Percentiles rank a stretch among this genome's conserved stretches.
phyloP scores from a whole-genome alignment of 2,888 invertebrate genomes.

The Parapristionchus giblindavisi region DNA sequence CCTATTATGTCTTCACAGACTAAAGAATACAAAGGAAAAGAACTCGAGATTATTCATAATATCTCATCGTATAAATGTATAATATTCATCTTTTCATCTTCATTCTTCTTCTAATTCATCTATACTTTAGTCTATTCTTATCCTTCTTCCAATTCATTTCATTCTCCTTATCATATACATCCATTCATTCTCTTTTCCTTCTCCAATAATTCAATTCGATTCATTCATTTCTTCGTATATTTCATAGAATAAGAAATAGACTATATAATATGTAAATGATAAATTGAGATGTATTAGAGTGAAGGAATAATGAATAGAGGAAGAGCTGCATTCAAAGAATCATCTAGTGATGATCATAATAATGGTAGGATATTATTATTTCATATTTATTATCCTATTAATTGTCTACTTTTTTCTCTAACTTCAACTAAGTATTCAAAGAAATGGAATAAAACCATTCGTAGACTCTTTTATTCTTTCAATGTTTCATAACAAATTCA shows the following conservation, averaged over 20 bases:
- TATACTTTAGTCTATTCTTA: not conserved
- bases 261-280: not conserved
- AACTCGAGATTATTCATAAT: not conserved
- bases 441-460: no score
- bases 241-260: not conserved
- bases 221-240: not conserved
- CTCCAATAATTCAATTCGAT: not conserved
- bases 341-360: conserved; percentile 18
- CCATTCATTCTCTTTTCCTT: not conserved
- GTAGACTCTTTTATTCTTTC: no score
- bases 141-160: not conserved
- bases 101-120: not conserved
- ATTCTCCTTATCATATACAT: not conserved
- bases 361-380: not conserved
- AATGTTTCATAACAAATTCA: not conserved
- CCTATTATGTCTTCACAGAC: no score
- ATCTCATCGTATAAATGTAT: not conserved
- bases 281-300: not conserved
- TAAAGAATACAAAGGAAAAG: not conserved
- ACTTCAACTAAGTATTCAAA: no score
- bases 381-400: not conserved
- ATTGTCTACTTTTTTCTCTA: not conserved
- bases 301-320: conserved; percentile 21
- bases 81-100: not conserved
- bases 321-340: conserved; percentile 33